Base-by-base conservation (phyloP, 2,113 vertebrate species). In the Empidonax alnorum region DNA sequence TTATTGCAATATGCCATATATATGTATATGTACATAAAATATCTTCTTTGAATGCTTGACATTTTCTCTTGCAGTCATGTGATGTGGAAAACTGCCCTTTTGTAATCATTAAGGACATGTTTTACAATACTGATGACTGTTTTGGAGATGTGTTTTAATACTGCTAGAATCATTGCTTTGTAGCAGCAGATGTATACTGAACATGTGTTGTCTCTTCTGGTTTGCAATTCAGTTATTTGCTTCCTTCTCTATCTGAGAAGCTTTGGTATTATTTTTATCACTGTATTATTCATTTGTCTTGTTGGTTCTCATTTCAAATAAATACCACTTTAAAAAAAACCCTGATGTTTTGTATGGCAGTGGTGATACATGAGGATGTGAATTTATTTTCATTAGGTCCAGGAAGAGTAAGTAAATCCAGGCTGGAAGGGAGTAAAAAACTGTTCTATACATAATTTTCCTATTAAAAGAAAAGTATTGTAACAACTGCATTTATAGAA, bases 1-100 rank as follows among this genome's bases (percentile, higher is more conserved):
- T 6, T 68, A 35, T 35, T 1, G 0, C 33, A n/a, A 1, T 31
- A 12, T 74, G 4, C 28, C 15, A 1, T 25, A 4, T 47, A 1
- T 68, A 4, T 68, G 28, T 61, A 61, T 49, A 2, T 21, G 18
- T 27, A 33, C 21, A 6, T 59, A 21, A 58, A 84, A 59, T 53
- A n/a, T 7, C 21, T 73, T 49, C 30, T 68, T 66, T 81, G 63
- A 69, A 30, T 69, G 55, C 42, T 69, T 50, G n/a, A 13, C 10
- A 4, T 66, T 66, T 66, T 83, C 25, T 62, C 23, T 47, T 74
- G 75, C 56, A 47, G 52, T 74, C 82, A 59, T 5, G 20, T 63
- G 79, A 55, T 20, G 14, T 59, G 33, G 78, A 73, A 85, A 41
- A 52, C 27, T 37, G 28, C 35, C 44, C 52, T 49, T 55, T 53